Conservation (phyloP, 2,888 invertebrate genomes). For the Halictus quadricinctus region DNA sequence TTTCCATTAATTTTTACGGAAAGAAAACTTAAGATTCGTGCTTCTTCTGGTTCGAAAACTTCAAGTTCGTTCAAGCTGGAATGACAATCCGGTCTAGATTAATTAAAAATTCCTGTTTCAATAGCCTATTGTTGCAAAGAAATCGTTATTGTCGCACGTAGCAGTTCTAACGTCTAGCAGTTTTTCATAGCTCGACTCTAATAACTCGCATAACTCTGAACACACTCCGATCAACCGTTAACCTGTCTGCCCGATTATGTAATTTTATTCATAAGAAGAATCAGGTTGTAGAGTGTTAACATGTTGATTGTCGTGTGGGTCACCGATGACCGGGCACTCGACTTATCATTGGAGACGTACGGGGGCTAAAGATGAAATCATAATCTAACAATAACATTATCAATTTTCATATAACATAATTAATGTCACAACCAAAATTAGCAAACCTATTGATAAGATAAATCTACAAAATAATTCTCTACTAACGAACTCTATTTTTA, state of each 20-base stretch:
- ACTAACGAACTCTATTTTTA: background rate
- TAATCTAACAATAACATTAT: too few species aligned
- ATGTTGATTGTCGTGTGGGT: background rate
- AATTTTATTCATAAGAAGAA: background rate
- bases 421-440: background rate
- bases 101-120: background rate
- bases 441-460: background rate
- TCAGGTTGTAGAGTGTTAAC: background rate
- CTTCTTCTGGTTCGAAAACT: background rate
- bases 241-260: constrained; percentile 4
- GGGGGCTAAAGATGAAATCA: background rate
- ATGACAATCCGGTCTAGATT: background rate
- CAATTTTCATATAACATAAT: background rate
- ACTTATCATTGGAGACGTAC: background rate
- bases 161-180: background rate
- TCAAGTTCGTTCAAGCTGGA: background rate
- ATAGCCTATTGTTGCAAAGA: background rate
- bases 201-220: background rate
- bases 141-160: background rate
- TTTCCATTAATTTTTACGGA: background rate
- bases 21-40: background rate
- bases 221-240: background rate
- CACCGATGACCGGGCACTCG: background rate
- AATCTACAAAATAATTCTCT: background rate
- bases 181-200: background rate